Conservation (phyloP, 1,140 invertebrate genomes). For the Medauroidea extradentata region DNA sequence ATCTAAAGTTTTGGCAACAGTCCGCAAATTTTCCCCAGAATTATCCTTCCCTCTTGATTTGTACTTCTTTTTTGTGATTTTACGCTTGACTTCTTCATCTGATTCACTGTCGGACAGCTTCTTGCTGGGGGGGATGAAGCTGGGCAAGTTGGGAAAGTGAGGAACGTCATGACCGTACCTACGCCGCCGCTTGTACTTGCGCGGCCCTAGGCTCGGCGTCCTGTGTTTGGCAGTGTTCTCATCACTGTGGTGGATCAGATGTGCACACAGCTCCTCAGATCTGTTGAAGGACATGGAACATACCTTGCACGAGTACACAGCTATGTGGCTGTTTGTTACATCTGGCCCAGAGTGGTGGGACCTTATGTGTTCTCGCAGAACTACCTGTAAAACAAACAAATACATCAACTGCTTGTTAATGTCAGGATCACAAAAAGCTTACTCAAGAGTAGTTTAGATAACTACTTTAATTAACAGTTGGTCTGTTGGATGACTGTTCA, state of each 20-base stretch:
- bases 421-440: no score
- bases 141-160: constrained; percentile 20
- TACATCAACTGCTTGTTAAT: no score
- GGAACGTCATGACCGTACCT: constrained; percentile 62
- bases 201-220: constrained; percentile 61
- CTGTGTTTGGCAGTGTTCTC: constrained; percentile 73
- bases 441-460: no score
- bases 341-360: constrained; percentile 77
- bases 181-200: constrained; percentile 72
- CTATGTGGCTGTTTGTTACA: constrained; percentile 48
- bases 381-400: constrained; percentile 51
- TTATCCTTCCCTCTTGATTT: constrained; percentile 9
- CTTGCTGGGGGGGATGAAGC: constrained; percentile 22
- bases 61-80: constrained; percentile 32
- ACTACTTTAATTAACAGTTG: no score
- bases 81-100: constrained; percentile 45
- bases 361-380: constrained; percentile 72
- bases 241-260: constrained; percentile 77
- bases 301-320: constrained; percentile 67
- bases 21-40: constrained; percentile 38
- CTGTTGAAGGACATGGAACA: constrained; percentile 62
- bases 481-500: no score
- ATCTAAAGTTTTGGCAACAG: constrained; percentile 48
- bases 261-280: constrained; percentile 68
- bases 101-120: constrained; percentile 41